Base-by-base conservation (phyloP, 2,113 vertebrate genomes). In the Nothocercus julius region DNA sequence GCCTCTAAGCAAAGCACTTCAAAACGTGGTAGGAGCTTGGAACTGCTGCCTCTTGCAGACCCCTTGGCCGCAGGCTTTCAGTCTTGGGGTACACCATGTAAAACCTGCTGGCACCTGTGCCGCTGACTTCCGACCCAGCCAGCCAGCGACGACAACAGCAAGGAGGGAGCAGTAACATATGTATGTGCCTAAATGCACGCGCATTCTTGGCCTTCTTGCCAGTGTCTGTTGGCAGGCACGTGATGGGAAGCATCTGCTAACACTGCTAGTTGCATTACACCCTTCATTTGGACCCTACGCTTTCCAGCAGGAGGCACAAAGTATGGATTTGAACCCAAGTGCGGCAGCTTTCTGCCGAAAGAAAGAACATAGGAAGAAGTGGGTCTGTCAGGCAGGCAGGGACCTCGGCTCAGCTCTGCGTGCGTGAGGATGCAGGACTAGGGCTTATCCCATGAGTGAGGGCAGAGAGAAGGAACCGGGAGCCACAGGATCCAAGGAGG, bases 221-320 rank as follows among this genome's bases (percentile, higher is more conserved):
- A 89, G 0, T 82, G 2, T 94, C 77, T 92, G 81, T 84, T 69
- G 95, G 94, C 92, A 87, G 75, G 58, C 61, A 18, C 1, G 2
- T 18, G 77, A 70, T 64, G 25, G 89, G 89, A 92, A 76, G 89
- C 92, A 96, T 94, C 94, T 95, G 95, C 86, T 92, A 70, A 76
- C 66, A 14, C 74, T 79, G 7, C 58, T 27, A 19, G 69, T 53
- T 96, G 81, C 77, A 62, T 79, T 96, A 44, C 69, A 56, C 74
- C 82, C 94, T 91, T 85, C 91, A 34, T 92, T 15, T 93, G 62
- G 89, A 38, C 84, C 82, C 83, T 76, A 4, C 61, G 84, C 78
- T 79, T 87, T 84, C 77, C 92, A 93, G 91, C 83, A 90, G 91
- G 89, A 90, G 89, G 53, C 84, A 66, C 0, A 0, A 32, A 72